Evolutionary conservation across 2,797 vertebrate genomes (phyloP).

Genomic region (Microchirus variegatus): DNA sequence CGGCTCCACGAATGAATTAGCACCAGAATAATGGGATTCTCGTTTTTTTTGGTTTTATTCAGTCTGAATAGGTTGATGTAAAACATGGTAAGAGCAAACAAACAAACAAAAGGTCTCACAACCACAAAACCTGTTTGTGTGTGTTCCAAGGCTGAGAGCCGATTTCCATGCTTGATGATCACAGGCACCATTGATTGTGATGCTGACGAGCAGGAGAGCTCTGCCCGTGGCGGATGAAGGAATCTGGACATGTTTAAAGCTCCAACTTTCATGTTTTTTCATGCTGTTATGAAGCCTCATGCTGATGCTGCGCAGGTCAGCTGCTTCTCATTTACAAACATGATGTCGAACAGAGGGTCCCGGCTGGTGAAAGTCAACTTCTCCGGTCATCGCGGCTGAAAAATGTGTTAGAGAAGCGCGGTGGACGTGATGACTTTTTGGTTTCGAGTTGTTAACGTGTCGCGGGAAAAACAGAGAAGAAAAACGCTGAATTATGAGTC

Average conservation of each 20-base stretch:
- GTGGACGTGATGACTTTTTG: background rate
- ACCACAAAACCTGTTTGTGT: conserved; percentile 25
- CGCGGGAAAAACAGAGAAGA: background rate
- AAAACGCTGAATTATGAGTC: background rate
- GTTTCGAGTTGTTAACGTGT: background rate
- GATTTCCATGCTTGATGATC: conserved; percentile 78
- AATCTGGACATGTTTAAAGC: conserved; percentile 81
- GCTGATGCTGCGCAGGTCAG: conserved; percentile 70
- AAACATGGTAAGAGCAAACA: conserved; percentile 34
- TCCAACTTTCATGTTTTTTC: conserved; percentile 72
- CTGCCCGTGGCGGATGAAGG: conserved; percentile 65
- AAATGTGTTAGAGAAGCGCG: conserved; percentile 5
- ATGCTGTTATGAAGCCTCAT: conserved; percentile 68
- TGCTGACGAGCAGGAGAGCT: conserved; percentile 69
- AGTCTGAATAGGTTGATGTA: conserved; percentile 43
- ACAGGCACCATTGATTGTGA: conserved; percentile 79
- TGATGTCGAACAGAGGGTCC: conserved; percentile 77
- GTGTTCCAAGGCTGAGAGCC: conserved; percentile 70
- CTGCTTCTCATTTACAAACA: conserved; percentile 79
- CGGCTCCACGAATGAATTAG: conserved; percentile 47
- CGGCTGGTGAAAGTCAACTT: conserved; percentile 61
- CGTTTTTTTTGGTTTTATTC: conserved; percentile 29
- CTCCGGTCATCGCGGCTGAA: conserved; percentile 22
- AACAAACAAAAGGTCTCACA: conserved; percentile 46
- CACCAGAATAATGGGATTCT: conserved; percentile 9